Conservation (phyloP, 1,140 invertebrate species). For the Ceratosolen fusciceps region DNA sequence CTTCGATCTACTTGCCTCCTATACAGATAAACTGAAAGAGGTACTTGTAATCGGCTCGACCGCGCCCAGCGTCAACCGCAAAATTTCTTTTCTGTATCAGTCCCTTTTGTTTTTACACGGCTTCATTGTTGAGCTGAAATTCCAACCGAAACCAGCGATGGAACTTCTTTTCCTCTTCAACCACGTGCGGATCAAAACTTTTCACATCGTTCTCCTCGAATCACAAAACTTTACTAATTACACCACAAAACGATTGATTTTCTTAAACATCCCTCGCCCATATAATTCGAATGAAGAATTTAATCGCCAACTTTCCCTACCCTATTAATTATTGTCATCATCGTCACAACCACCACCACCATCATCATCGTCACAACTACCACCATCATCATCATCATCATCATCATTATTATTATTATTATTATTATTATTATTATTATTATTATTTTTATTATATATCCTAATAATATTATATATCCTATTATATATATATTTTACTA, state of each 20-base stretch:
- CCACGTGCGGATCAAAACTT: slow-evolving; percentile 1
- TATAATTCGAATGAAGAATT: slow-evolving; percentile 16
- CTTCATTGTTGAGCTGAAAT: slow-evolving; percentile 33
- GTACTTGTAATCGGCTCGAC: no score
- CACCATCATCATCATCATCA: no score
- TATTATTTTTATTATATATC: no score
- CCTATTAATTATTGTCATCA: no score
- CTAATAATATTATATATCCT: no score
- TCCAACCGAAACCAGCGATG: neutral
- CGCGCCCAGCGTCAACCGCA: no score
- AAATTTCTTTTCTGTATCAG: neutral
- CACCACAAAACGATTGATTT: neutral
- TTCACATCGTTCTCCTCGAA: neutral
- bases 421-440: no score
- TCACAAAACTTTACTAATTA: slow-evolving; percentile 11
- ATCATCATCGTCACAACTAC: no score
- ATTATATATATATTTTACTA: no score
- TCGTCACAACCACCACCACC: no score
- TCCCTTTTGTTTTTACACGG: slow-evolving; percentile 25
- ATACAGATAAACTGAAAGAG: no score
- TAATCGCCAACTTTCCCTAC: neutral
- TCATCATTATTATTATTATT: no score
- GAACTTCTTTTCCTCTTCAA: neutral
- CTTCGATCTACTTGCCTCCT: neutral
- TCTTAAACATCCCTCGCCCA: neutral